A percentile compares a stretch with the other conserved stretches of the same genome.
Evolutionary conservation across 2,888 invertebrate species (phyloP).

Genomic region (Heliconius ismenius): DNA sequence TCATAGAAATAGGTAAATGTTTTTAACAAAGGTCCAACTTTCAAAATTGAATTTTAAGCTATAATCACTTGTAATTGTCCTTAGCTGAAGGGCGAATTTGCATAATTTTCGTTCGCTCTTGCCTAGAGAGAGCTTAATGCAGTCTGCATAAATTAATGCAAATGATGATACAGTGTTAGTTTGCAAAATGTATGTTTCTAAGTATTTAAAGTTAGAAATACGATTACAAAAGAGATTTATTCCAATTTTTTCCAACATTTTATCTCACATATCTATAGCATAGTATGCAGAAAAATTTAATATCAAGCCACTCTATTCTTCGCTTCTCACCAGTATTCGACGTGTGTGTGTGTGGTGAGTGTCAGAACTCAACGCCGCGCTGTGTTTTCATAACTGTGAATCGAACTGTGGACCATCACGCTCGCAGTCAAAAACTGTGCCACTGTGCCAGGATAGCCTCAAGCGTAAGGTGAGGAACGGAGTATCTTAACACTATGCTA

Average conservation of each 20-base stretch:
- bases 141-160: slow-evolving; percentile 74
- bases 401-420: neutral
- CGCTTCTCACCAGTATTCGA: neutral
- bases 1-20: neutral
- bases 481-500: too few relatives aligned
- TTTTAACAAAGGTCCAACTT: slow-evolving; percentile 48
- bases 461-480: too few relatives aligned
- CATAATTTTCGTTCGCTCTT: slow-evolving; percentile 68
- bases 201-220: neutral
- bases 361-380: neutral
- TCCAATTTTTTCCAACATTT: too few relatives aligned
- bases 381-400: neutral
- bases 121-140: slow-evolving; percentile 64
- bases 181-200: neutral
- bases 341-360: neutral
- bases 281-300: too few relatives aligned
- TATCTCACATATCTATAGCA: too few relatives aligned
- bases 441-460: neutral
- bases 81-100: slow-evolving; percentile 70
- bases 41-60: slow-evolving; percentile 61
- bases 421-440: neutral
- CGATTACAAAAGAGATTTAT: neutral
- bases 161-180: slow-evolving; percentile 43
- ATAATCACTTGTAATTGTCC: slow-evolving; percentile 77
- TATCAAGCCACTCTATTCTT: neutral